Conservation (phyloP, 2,113 vertebrate species). For the Labeo catla region DNA sequence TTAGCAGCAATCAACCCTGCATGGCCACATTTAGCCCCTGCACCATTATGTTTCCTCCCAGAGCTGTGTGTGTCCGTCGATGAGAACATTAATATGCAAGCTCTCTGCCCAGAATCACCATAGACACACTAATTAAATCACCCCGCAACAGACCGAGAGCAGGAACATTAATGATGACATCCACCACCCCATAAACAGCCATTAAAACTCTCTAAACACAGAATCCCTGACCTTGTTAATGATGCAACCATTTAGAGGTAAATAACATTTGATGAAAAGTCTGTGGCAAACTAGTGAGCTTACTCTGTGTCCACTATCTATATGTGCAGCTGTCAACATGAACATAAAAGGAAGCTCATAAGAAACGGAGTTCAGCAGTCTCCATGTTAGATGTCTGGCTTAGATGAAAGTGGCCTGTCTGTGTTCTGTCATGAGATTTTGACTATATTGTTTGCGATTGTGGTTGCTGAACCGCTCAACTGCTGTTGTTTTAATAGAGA, state of each 20-base stretch:
- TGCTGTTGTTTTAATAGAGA: too few species aligned
- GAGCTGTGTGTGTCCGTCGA: constrained; percentile 7
- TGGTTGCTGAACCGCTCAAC: too few species aligned
- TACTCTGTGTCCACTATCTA: constrained; percentile 4
- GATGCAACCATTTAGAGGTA: constrained; percentile 34
- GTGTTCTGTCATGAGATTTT: too few species aligned
- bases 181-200: constrained; percentile 41
- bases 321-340: neutral
- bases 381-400: too few species aligned
- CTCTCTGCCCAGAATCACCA: constrained; percentile 21
- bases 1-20: constrained; percentile 53
- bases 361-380: neutral
- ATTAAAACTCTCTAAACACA: constrained; percentile 45
- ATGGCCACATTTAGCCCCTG: constrained; percentile 21
- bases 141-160: constrained; percentile 37
- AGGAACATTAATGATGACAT: constrained; percentile 46
- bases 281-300: neutral
- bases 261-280: constrained; percentile 28
- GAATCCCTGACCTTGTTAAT: constrained; percentile 37
- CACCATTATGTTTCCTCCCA: neutral
- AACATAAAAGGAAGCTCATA: neutral
- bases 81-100: constrained; percentile 38
- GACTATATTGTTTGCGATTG: too few species aligned
- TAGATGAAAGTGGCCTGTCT: too few species aligned
- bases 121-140: constrained; percentile 54